Conservation (phyloP, 2,888 invertebrate species). For the Anagyrus pseudococci region DNA sequence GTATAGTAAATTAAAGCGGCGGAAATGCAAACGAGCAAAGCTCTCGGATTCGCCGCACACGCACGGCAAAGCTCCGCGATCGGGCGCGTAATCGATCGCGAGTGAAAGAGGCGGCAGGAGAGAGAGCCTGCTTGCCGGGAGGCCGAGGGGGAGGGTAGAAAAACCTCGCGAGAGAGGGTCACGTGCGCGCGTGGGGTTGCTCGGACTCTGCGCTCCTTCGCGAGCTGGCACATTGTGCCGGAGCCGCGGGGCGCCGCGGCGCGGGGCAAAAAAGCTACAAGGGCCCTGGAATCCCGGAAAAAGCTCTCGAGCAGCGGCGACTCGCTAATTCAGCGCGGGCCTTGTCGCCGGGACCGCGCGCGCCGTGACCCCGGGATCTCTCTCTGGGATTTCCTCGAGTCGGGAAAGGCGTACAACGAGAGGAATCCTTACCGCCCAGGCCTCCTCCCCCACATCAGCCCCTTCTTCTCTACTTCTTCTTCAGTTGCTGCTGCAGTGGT, state of each 20-base stretch:
- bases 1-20: slow-evolving; percentile 18
- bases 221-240: no score
- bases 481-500: not conserved
- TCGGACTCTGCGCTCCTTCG: no score
- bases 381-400: not conserved
- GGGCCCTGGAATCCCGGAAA: slow-evolving; percentile 6
- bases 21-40: slow-evolving; percentile 25
- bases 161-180: not conserved
- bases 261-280: not conserved
- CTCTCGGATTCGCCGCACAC: slow-evolving; percentile 19
- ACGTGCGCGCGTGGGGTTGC: not conserved
- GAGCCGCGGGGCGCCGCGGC: not conserved
- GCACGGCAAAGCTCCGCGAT: not conserved
- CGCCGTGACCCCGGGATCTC: no score
- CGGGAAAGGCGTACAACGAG: not conserved
- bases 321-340: slow-evolving; percentile 4
- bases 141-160: not conserved
- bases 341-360: no score
- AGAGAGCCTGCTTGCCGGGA: no score
- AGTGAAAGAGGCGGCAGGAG: not conserved
- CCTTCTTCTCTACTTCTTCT: not conserved
- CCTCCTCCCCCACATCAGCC: no score
- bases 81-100: slow-evolving; percentile 21
- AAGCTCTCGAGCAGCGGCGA: not conserved
- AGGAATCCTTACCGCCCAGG: no score